Base-by-base conservation (phyloP, 2,797 vertebrate species). In the Anableps anableps region DNA sequence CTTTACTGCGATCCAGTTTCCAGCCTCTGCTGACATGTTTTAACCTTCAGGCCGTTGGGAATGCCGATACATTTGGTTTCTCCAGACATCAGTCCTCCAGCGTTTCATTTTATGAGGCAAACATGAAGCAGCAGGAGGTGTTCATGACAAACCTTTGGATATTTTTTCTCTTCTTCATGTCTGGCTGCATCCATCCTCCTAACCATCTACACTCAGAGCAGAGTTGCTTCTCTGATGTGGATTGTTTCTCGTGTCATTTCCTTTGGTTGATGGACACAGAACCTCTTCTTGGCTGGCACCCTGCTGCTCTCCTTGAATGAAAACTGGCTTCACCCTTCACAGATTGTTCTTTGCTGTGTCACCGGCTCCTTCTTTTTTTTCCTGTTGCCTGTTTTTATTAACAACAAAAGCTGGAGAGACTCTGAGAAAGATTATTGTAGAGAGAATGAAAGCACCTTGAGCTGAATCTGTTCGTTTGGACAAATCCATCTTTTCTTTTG, bases 401-500 rank as follows among this genome's bases (percentile, higher is more conserved):
- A 78, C 77, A 85, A 88, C 77, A 84, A 88, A 89, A 90, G 64
- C 72, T 26, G 26, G 75, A 76, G 51, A 79, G 70, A 76, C 60
- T 76, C 43, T 48, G 58, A 81, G 70, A 72, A 43, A 43, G 74
- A 64, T 36, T 43, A 41, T 74, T 73, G n/a, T 78, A 82, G 74
- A n/a, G n/a, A n/a, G n/a, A 70, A 79, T 81, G 83, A 88, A 85
- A 85, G 89, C 84, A 88, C 86, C 80, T 88, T 87, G 48, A 85
- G 87, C 81, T 68, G 72, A 74, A 80, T 83, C 71, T 81, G 85
- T 74, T 91, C 38, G 38, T 62, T 87, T 80, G 66, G 72, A 86
- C 36, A 55, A 88, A 88, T 86, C 78, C 71, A 51, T 88, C 74
- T 82, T 34, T 70, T 84, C 31, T 74, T 60, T 77, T 83, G 77